Conservation (phyloP, 2,797 vertebrate species). For the Momotus momota region DNA sequence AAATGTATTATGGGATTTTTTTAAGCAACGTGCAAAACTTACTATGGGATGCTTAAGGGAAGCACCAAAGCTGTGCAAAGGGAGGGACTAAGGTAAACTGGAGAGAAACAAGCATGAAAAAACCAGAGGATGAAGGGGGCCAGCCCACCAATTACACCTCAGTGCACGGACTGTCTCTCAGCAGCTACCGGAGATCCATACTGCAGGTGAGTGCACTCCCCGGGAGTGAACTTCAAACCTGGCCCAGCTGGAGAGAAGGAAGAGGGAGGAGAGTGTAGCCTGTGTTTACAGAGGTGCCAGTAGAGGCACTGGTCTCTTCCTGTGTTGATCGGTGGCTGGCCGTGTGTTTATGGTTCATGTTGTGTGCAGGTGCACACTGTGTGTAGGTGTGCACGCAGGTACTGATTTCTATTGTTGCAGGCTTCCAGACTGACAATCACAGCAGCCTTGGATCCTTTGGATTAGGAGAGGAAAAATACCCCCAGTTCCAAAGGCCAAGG, state of each 20-base stretch:
- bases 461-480: neutral
- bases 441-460: neutral
- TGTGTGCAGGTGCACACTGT: accelerated
- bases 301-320: neutral
- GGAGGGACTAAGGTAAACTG: neutral
- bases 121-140: neutral
- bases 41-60: neutral
- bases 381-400: neutral
- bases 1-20: neutral
- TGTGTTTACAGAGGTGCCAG: neutral
- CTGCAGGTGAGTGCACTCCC: accelerated
- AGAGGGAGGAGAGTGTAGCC: neutral
- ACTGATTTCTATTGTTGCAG: accelerated
- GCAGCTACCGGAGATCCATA: neutral
- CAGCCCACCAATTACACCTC: neutral
- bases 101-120: neutral
- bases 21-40: neutral
- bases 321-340: neutral
- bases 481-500: neutral
- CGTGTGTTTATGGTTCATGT: neutral
- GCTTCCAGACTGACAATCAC: neutral
- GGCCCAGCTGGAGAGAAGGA: neutral
- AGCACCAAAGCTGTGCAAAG: neutral
- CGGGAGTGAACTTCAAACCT: neutral
- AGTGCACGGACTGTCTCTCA: accelerated